Percentiles rank a stretch among this genome's conserved stretches.
phyloP scores from a whole-genome alignment of 1,140 invertebrate species.

The Aphelinus atriplicis region DNA sequence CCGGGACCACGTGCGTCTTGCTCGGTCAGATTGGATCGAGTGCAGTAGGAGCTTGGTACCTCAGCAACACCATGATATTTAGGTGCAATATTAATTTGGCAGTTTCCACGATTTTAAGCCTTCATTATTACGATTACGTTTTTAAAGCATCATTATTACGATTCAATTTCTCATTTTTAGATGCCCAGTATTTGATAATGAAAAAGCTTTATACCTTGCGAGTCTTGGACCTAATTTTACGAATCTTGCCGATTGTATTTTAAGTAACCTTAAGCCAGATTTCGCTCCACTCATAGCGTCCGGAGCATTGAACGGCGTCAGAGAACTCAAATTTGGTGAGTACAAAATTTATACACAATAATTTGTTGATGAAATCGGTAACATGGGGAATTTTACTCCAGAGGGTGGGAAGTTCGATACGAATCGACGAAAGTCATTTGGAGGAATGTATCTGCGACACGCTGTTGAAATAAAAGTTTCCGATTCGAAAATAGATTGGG shows the following conservation, averaged over 20 bases:
- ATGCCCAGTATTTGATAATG: conserved; percentile 64
- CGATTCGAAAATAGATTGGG: conserved; percentile 62
- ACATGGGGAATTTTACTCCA: conserved; percentile 29
- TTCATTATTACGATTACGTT: background rate
- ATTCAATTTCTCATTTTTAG: conserved; percentile 41
- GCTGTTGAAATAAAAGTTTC: conserved; percentile 56
- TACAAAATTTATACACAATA: conserved; percentile 6
- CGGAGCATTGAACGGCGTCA: conserved; percentile 59
- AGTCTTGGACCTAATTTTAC: conserved; percentile 68
- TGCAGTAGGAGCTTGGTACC: conserved; percentile 63
- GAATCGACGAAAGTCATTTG: conserved; percentile 57
- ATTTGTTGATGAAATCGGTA: background rate
- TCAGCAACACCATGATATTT: conserved; percentile 68
- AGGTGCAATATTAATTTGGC: conserved; percentile 49
- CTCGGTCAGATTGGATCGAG: conserved; percentile 63
- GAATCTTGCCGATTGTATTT: conserved; percentile 65
- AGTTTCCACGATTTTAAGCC: background rate
- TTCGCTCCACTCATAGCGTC: conserved; percentile 62
- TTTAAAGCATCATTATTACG: background rate
- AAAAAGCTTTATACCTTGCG: conserved; percentile 63
- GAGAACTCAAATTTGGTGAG: conserved; percentile 58
- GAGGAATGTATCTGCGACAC: conserved; percentile 54
- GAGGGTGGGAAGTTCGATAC: conserved; percentile 59
- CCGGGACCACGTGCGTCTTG: conserved; percentile 64
- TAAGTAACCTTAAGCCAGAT: conserved; percentile 63